Percentiles rank a stretch among this genome's conserved stretches.
phyloP scores from a whole-genome alignment of 2,888 invertebrate genomes.

The Drosophila atroscutellata region DNA sequence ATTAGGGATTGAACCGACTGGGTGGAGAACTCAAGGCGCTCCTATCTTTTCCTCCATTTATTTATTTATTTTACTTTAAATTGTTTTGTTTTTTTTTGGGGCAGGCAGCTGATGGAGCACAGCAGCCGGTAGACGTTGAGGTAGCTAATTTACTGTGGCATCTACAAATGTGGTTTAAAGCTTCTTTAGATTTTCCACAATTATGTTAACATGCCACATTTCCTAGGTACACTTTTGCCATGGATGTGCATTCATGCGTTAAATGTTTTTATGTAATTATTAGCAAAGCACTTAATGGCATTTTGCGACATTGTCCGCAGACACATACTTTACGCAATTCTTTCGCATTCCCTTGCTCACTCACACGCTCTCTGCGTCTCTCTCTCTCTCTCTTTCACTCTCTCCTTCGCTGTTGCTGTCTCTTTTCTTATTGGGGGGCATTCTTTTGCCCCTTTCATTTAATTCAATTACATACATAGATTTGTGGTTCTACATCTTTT shows the following conservation, averaged over 20 bases:
- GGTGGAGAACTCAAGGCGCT: conserved; percentile 13
- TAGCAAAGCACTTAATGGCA: conserved; percentile 70
- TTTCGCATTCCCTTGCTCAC: conserved; percentile 15
- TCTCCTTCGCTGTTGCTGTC: conserved; percentile 4
- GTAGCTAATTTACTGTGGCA: conserved; percentile 2
- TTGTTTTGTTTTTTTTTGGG: background rate
- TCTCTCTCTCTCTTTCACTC: conserved; percentile 1
- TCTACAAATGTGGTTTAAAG: conserved; percentile 8
- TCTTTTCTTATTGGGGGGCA: conserved; percentile 49
- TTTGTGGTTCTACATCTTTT: conserved; percentile 54
- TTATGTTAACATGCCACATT: conserved; percentile 10
- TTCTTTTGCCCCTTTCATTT: conserved; percentile 51
- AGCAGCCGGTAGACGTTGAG: background rate
- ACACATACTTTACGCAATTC: conserved; percentile 71
- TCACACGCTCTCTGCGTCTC: background rate
- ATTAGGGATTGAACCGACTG: background rate
- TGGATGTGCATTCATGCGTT: conserved; percentile 51
- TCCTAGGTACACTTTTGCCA: conserved; percentile 10
- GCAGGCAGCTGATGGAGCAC: conserved; percentile 28
- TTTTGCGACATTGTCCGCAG: conserved; percentile 37
- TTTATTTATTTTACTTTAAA: too few relatives aligned
- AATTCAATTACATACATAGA: conserved; percentile 68
- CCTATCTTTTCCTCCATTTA: background rate
- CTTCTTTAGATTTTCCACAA: conserved; percentile 14
- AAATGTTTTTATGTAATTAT: conserved; percentile 71